Conservation (phyloP, 1,140 invertebrate genomes). For the Harlomillsia oculata region DNA sequence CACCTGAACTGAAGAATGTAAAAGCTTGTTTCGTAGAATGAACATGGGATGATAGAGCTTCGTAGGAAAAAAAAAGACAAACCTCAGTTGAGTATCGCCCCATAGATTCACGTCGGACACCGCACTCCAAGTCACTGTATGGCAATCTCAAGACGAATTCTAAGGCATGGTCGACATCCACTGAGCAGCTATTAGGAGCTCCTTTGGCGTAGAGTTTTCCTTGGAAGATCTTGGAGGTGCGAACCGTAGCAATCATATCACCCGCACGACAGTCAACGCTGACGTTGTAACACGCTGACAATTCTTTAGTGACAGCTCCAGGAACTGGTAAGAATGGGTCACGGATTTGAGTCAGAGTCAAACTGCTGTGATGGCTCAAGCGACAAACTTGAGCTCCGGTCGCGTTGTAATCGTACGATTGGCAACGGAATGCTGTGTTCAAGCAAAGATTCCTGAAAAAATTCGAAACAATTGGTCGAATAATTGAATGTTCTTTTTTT, state of each 20-base stretch:
- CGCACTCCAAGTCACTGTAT: conserved; percentile 84
- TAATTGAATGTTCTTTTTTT: too few relatives aligned
- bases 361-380: conserved; percentile 77
- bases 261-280: conserved; percentile 81
- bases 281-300: conserved; percentile 88
- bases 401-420: conserved; percentile 86
- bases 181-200: conserved; percentile 79
- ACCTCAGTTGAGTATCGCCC: conserved; percentile 43
- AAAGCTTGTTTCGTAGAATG: too few relatives aligned
- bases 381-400: conserved; percentile 85
- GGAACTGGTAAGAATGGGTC: conserved; percentile 69
- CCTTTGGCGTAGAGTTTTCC: conserved; percentile 90
- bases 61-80: too few relatives aligned
- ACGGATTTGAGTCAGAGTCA: conserved; percentile 77
- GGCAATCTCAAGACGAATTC: conserved; percentile 81
- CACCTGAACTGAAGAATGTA: not conserved
- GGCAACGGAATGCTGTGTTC: conserved; percentile 72
- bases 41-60: too few relatives aligned
- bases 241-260: conserved; percentile 84
- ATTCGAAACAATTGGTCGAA: too few relatives aligned
- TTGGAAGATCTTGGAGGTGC: conserved; percentile 83
- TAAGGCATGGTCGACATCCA: conserved; percentile 69
- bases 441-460: conserved; percentile 65
- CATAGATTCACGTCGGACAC: conserved; percentile 71
- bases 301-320: conserved; percentile 80